Evolutionary conservation across 2,888 invertebrate species (phyloP).

Genomic region (Diarsia brunnea): DNA sequence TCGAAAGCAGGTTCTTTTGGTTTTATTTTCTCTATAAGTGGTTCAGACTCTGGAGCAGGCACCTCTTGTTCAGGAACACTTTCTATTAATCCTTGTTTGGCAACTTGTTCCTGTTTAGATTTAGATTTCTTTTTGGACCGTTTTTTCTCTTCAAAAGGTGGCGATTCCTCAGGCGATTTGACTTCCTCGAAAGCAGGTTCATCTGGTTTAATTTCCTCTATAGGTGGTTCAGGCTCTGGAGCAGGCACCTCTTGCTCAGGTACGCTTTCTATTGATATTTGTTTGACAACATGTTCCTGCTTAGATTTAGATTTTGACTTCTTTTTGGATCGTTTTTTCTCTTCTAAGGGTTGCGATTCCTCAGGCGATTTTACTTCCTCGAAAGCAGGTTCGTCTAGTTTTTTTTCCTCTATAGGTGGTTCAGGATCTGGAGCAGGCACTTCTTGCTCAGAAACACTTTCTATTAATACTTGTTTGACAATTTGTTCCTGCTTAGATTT

Average conservation of each 20-base stretch:
- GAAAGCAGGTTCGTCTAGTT: conserved; percentile 55
- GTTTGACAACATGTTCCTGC: conserved; percentile 19
- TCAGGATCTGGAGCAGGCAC: conserved; percentile 24
- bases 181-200: conserved; percentile 67
- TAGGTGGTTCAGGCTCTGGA: conserved; percentile 7
- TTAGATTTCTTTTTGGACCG: conserved; percentile 71
- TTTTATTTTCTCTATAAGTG: conserved; percentile 9
- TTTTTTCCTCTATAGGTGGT: conserved; percentile 4
- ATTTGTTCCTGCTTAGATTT: conserved; percentile 40
- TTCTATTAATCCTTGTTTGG: conserved; percentile 25
- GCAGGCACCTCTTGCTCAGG: conserved; percentile 33
- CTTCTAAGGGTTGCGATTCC: conserved; percentile 34
- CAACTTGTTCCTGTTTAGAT: conserved; percentile 44
- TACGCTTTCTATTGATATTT: conserved; percentile 21
- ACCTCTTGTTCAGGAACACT: conserved; percentile 31
- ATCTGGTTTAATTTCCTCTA: conserved; percentile 23
- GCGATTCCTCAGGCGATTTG: conserved; percentile 60
- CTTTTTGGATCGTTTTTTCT: conserved; percentile 65
- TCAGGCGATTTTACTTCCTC: conserved; percentile 68
- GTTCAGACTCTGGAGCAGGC: conserved; percentile 15
- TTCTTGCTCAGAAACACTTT: conserved; percentile 30
- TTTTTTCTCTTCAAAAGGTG: conserved; percentile 47
- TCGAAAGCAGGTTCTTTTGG: conserved; percentile 60
- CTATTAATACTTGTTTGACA: conserved; percentile 17
- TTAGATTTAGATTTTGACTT: conserved; percentile 55